phyloP scores from a whole-genome alignment of 2,113 vertebrate species.

The Miniopterus natalensis region DNA sequence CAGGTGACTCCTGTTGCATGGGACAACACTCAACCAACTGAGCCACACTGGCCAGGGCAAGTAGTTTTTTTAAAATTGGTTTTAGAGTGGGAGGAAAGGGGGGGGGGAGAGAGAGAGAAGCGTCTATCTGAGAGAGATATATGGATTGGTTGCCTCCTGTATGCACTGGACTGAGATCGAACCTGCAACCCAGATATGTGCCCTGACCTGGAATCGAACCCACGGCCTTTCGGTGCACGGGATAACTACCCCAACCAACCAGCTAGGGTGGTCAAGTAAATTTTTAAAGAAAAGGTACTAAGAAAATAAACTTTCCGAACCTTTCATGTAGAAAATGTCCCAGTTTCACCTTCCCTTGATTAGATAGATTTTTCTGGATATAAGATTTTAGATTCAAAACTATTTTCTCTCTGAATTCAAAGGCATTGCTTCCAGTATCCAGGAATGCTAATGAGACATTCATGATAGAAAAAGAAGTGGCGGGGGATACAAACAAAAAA shows the following conservation, averaged over 20 bases:
- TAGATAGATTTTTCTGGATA: not conserved
- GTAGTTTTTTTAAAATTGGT: no score
- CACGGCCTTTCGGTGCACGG: not conserved
- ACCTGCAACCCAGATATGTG: not conserved
- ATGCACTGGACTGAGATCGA: not conserved
- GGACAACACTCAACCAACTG: no score
- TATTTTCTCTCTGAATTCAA: not conserved
- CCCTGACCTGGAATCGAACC: not conserved
- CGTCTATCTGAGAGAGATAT: no score
- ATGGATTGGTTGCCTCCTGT: no score
- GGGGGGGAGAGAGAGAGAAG: no score
- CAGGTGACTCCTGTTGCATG: no score
- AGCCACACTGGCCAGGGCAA: no score
- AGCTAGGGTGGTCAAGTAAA: not conserved
- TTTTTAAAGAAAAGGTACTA: not conserved
- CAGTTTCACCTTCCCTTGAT: not conserved
- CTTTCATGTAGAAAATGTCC: not conserved
- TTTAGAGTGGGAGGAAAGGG: no score
- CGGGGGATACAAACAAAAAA: not conserved
- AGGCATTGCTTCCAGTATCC: not conserved
- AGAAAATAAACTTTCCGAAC: not conserved
- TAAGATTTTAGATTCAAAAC: slow-evolving; percentile 40
- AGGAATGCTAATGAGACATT: not conserved
- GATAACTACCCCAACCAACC: not conserved
- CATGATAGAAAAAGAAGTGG: not conserved